Evolutionary conservation across 2,888 invertebrate species (phyloP).

Genomic region (Steinernema hermaphroditum): DNA sequence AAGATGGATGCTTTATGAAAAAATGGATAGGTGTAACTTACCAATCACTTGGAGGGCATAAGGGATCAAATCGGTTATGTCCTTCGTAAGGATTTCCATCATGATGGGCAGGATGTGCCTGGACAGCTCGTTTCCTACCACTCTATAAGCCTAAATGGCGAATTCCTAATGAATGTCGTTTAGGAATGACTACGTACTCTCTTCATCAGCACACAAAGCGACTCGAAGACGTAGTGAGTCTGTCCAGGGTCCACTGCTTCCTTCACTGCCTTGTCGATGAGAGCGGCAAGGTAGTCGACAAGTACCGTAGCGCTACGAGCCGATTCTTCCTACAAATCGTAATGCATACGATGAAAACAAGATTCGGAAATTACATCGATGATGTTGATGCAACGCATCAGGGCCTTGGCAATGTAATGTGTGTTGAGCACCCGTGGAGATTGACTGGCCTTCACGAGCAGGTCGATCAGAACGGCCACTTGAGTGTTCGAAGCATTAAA

Average conservation of each 20-base stretch:
- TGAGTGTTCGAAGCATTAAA: slow-evolving; percentile 74
- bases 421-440: slow-evolving; percentile 81
- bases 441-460: slow-evolving; percentile 78
- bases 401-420: slow-evolving; percentile 94
- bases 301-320: slow-evolving; percentile 42
- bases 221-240: slow-evolving; percentile 97
- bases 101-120: slow-evolving; percentile 88
- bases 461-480: slow-evolving; percentile 77
- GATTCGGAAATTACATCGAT: slow-evolving; percentile 49
- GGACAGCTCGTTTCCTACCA: slow-evolving; percentile 72
- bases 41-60: slow-evolving; percentile 89
- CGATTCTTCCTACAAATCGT: slow-evolving; percentile 34
- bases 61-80: slow-evolving; percentile 87
- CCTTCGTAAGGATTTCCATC: slow-evolving; percentile 88
- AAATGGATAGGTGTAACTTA: slow-evolving; percentile 33
- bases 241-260: slow-evolving; percentile 88
- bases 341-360: background rate
- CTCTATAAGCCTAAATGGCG: slow-evolving; percentile 49
- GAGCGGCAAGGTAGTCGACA: slow-evolving; percentile 46
- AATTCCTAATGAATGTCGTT: background rate
- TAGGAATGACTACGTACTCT: slow-evolving; percentile 44
- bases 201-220: slow-evolving; percentile 76
- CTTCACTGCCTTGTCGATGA: slow-evolving; percentile 53
- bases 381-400: slow-evolving; percentile 58
- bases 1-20: background rate